Evolutionary conservation across 2,888 invertebrate species (phyloP).

Genomic region (Lithophane leautieri): DNA sequence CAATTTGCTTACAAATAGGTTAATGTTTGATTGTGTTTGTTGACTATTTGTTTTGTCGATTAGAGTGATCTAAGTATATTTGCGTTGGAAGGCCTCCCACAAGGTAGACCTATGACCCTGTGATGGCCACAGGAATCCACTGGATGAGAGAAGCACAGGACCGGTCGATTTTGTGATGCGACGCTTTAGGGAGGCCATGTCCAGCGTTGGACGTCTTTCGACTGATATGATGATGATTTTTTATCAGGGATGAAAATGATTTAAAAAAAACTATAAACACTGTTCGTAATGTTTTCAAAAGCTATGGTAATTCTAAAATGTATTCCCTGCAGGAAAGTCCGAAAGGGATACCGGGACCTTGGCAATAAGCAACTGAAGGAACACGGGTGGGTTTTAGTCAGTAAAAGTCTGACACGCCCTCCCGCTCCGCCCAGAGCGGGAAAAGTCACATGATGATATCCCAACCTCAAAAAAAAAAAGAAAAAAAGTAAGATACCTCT

Average conservation of each 20-base stretch:
- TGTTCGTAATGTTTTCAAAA: not conserved
- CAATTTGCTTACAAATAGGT: not conserved
- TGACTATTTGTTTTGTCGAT: not conserved
- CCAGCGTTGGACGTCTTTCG: not conserved
- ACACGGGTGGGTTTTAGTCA: no score
- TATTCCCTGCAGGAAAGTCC: not conserved
- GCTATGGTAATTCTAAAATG: not conserved
- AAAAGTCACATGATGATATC: no score
- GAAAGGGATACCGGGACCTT: no score
- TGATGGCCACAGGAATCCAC: not conserved
- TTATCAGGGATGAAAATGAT: not conserved
- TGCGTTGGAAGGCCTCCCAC: not conserved
- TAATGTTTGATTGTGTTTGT: not conserved
- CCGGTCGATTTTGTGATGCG: not conserved
- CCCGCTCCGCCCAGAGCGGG: no score
- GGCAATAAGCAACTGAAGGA: no score
- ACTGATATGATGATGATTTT: not conserved
- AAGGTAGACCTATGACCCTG: not conserved
- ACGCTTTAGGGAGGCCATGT: not conserved
- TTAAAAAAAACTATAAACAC: not conserved
- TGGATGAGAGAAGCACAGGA: no score
- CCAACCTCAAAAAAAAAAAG: no score
- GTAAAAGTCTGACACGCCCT: no score
- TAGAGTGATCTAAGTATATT: not conserved
- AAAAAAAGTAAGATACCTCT: not conserved